These are phyloP conservation scores for Struthidea cinerea DNA, from an alignment of 2,113 vertebrate species.

Conservation along the genomic window DNA sequence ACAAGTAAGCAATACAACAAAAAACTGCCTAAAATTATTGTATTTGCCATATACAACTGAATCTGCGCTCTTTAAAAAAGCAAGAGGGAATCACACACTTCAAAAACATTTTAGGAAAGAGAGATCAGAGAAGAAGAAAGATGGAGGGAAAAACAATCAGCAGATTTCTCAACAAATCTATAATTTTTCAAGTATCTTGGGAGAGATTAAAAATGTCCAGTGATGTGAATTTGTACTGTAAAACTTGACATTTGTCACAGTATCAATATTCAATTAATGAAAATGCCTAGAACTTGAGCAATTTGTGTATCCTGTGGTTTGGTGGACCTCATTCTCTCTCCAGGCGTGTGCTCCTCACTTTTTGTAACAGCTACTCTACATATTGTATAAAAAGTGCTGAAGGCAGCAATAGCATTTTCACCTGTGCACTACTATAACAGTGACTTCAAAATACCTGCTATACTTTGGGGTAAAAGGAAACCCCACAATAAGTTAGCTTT, in stretches of 20 bases:
- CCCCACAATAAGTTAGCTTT: neutral
- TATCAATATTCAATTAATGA: neutral
- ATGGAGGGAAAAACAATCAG: neutral
- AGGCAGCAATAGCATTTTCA: neutral
- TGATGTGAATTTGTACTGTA: neutral
- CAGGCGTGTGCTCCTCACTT: neutral
- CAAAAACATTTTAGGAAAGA: neutral
- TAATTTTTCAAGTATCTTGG: neutral
- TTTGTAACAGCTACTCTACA: neutral
- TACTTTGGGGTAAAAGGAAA: neutral
- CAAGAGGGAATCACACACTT: neutral
- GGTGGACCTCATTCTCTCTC: neutral
- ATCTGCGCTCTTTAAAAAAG: neutral
- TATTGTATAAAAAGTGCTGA: neutral
- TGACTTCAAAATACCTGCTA: neutral
- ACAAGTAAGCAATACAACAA: neutral
- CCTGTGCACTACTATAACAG: neutral
- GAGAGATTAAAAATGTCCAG: neutral
- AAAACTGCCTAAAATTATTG: neutral
- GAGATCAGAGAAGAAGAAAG: neutral
- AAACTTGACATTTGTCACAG: neutral
- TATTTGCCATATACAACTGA: neutral
- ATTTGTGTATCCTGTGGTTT: neutral
- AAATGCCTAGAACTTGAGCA: neutral
- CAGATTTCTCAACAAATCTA: neutral